Percentiles rank a stretch among this genome's conserved stretches.
Conservation (phyloP, 2,888 invertebrate species). For the Ditylenchus weischeri region DNA sequence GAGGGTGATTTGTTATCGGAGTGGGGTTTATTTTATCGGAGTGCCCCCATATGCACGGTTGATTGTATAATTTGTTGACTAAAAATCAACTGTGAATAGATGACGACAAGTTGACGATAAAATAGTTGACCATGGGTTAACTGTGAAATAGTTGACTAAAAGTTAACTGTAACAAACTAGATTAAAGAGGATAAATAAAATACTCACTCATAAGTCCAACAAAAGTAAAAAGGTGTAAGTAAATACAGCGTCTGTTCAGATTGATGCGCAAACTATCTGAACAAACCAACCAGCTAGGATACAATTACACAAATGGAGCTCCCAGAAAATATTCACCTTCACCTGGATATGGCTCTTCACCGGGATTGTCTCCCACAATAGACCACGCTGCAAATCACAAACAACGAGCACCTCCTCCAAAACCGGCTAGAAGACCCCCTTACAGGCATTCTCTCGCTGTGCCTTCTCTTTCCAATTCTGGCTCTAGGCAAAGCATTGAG, state of each 20-base stretch:
- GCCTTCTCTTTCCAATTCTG: not conserved
- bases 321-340: not conserved
- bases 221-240: too few relatives aligned
- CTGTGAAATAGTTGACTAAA: too few relatives aligned
- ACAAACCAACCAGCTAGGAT: not conserved
- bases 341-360: not conserved
- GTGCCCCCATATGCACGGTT: too few relatives aligned
- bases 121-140: not conserved
- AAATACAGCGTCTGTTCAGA: too few relatives aligned
- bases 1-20: too few relatives aligned
- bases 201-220: too few relatives aligned
- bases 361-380: not conserved
- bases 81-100: too few relatives aligned
- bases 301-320: not conserved
- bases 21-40: too few relatives aligned
- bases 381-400: not conserved
- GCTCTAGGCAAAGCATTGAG: not conserved
- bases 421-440: not conserved
- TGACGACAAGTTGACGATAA: too few relatives aligned
- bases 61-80: too few relatives aligned
- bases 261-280: conserved; percentile 2
- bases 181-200: too few relatives aligned
- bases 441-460: conserved; percentile 1
- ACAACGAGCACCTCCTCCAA: not conserved
- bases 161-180: too few relatives aligned